These are phyloP conservation scores for Drosophila fuyamai DNA, from an alignment of 1,140 invertebrate genomes.

Conservation along the genomic window DNA sequence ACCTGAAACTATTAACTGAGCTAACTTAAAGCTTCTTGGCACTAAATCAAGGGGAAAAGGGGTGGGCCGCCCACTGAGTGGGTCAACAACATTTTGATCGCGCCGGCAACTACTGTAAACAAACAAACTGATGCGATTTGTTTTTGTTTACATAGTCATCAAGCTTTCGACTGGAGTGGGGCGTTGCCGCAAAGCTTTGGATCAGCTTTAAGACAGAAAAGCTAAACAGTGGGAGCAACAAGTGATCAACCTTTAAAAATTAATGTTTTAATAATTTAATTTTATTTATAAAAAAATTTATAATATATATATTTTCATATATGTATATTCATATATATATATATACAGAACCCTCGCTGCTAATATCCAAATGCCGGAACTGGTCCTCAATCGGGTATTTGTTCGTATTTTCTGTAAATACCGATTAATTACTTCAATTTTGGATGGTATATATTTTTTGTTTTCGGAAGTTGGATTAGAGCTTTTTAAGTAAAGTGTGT, in stretches of 20 bases:
- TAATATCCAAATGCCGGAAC: no score
- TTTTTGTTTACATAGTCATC: slow-evolving; percentile 14
- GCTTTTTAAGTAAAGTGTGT: no score
- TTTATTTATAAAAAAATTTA: no score
- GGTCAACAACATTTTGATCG: slow-evolving; percentile 57
- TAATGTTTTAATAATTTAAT: no score
- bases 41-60: slow-evolving; percentile 9
- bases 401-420: no score
- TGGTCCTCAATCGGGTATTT: no score
- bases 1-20: slow-evolving; percentile 19
- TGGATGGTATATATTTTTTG: no score
- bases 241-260: neutral
- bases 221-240: slow-evolving; percentile 12
- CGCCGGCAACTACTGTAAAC: slow-evolving; percentile 58
- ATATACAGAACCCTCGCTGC: no score
- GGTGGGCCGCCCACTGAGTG: slow-evolving; percentile 21
- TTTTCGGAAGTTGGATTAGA: no score
- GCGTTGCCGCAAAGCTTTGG: slow-evolving; percentile 40
- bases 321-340: no score
- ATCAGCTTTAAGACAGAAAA: neutral
- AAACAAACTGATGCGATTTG: slow-evolving; percentile 29
- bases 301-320: no score
- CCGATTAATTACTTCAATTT: no score
- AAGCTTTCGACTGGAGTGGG: slow-evolving; percentile 38
- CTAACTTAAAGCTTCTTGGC: slow-evolving; percentile 2